Evolutionary conservation across 2,797 vertebrate genomes (phyloP).

Genomic region (Aeoliscus strigatus): DNA sequence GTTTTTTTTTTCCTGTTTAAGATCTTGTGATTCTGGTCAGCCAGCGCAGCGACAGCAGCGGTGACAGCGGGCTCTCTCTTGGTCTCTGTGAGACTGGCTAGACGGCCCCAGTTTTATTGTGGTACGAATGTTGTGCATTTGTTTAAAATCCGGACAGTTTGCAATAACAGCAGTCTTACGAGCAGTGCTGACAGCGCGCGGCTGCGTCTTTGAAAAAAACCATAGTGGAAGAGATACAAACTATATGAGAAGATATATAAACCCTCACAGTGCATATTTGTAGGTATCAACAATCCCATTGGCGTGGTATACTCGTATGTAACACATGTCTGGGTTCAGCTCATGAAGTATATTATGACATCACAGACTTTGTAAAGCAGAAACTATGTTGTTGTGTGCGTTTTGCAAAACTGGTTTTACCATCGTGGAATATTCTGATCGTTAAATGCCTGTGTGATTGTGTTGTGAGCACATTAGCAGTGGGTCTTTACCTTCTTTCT

Average conservation of each 20-base stretch:
- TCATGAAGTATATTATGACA: constrained; percentile 68
- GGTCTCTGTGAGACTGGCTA: constrained; percentile 94
- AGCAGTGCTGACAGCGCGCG: constrained; percentile 93
- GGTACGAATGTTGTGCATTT: constrained; percentile 99
- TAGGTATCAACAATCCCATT: constrained; percentile 69
- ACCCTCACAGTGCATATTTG: constrained; percentile 70
- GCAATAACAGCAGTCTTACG: constrained; percentile 94
- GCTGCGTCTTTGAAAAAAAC: constrained; percentile 95
- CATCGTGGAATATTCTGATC: constrained; percentile 96
- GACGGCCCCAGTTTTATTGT: constrained; percentile 97
- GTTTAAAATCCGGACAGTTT: constrained; percentile 99
- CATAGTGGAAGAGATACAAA: constrained; percentile 68
- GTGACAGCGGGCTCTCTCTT: constrained; percentile 97
- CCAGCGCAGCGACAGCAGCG: constrained; percentile 86
- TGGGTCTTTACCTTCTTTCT: constrained; percentile 43
- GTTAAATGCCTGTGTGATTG: constrained; percentile 79
- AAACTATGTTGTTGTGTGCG: constrained; percentile 76
- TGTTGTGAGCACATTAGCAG: constrained; percentile 78
- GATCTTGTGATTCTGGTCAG: constrained; percentile 96
- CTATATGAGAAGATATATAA: constrained; percentile 59
- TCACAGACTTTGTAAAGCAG: constrained; percentile 86
- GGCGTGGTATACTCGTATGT: constrained; percentile 70
- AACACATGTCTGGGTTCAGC: constrained; percentile 86
- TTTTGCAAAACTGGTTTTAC: constrained; percentile 84
- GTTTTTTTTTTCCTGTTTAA: too few relatives aligned